Conservation (phyloP, 2,113 vertebrate species). For the Pluvialis apricaria region DNA sequence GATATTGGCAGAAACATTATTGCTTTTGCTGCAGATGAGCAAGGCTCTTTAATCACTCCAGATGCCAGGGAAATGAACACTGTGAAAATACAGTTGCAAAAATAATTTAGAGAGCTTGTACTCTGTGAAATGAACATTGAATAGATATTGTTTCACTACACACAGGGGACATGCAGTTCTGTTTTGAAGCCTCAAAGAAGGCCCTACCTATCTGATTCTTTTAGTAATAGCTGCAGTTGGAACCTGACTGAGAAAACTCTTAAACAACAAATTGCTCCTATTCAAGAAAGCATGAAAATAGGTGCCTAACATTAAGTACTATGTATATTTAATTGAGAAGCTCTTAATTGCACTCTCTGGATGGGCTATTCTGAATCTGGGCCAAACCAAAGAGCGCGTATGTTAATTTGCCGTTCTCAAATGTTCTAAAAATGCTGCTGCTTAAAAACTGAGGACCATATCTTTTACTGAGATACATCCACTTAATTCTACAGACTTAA, state of each 20-base stretch:
- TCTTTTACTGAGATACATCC: background rate
- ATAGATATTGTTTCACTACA: background rate
- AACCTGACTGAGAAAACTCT: background rate
- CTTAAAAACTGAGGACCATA: background rate
- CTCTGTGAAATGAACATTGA: background rate
- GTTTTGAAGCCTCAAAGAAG: background rate
- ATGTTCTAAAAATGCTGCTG: background rate
- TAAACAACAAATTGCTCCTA: background rate
- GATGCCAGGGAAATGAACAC: conserved; percentile 15
- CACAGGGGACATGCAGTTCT: background rate
- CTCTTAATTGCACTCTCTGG: background rate
- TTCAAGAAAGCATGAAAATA: background rate
- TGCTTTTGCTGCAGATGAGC: conserved; percentile 66
- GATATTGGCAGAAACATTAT: conserved; percentile 61
- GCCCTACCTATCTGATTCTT: background rate
- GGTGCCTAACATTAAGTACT: background rate
- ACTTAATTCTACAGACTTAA: background rate
- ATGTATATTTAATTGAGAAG: background rate
- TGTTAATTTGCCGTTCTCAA: background rate
- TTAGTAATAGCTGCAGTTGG: background rate
- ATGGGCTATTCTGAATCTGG: background rate
- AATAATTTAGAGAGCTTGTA: background rate
- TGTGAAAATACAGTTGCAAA: conserved; percentile 21
- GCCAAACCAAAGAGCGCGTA: background rate
- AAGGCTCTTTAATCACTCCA: conserved; percentile 52